Conservation (phyloP, 2,888 invertebrate species). For the Pseudoips prasinana region DNA sequence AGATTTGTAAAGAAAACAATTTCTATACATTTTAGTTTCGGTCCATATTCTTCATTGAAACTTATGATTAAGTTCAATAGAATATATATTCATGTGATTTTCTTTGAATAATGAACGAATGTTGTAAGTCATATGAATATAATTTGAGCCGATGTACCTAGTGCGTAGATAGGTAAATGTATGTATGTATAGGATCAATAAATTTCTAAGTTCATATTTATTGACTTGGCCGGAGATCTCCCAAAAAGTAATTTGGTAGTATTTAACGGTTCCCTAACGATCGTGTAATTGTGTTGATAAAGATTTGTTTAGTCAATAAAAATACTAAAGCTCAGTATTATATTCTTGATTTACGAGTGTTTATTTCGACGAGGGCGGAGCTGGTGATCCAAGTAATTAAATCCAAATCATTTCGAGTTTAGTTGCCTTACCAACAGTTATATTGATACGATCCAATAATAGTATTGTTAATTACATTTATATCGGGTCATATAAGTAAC, state of each 20-base stretch:
- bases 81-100: too few species aligned
- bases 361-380: conserved; percentile 62
- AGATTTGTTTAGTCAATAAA: conserved; percentile 71
- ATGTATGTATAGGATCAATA: not conserved
- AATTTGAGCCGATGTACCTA: too few species aligned
- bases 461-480: conserved; percentile 59
- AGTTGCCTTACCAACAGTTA: conserved; percentile 56
- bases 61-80: too few species aligned
- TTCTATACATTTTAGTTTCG: too few species aligned
- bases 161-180: too few species aligned
- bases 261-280: conserved; percentile 66
- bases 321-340: conserved; percentile 57
- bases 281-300: conserved; percentile 76
- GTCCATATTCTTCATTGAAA: too few species aligned
- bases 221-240: conserved; percentile 24
- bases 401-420: conserved; percentile 63
- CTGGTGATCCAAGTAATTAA: conserved; percentile 67
- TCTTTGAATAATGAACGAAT: too few species aligned
- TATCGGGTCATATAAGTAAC: conserved; percentile 45
- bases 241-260: conserved; percentile 48
- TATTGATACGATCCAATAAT: conserved; percentile 60
- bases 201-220: conserved; percentile 7
- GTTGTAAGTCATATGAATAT: too few species aligned
- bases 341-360: conserved; percentile 68
- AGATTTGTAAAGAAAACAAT: too few species aligned